phyloP scores from a whole-genome alignment of 1,140 invertebrate species.

The Zophobas morio region DNA sequence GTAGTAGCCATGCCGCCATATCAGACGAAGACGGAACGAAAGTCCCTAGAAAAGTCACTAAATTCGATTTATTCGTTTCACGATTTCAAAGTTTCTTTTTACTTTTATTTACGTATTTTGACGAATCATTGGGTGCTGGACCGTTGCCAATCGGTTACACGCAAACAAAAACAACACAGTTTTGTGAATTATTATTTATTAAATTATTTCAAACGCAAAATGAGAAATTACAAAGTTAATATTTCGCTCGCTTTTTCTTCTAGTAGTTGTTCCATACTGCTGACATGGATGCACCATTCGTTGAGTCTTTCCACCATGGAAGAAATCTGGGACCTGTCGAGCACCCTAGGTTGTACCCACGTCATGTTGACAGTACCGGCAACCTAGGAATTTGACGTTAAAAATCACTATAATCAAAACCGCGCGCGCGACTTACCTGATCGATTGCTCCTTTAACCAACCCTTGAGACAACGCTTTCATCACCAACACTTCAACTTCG shows the following conservation, averaged over 20 bases:
- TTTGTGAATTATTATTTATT: neutral
- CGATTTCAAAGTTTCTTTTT: neutral
- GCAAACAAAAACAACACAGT: neutral
- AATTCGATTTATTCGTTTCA: neutral
- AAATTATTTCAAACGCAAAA: too few species aligned
- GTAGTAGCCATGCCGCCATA: conserved; percentile 49
- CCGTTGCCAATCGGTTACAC: too few species aligned
- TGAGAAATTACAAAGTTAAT: conserved; percentile 75
- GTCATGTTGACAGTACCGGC: conserved; percentile 83
- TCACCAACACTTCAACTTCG: conserved; percentile 95
- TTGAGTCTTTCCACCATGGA: conserved; percentile 86
- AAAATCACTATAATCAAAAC: conserved; percentile 44
- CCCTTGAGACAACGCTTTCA: conserved; percentile 97
- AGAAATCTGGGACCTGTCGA: conserved; percentile 83
- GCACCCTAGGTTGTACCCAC: conserved; percentile 93
- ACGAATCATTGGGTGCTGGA: too few species aligned
- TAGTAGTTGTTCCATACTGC: conserved; percentile 84
- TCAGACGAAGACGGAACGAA: conserved; percentile 1
- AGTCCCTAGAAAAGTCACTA: neutral
- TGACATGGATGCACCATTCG: conserved; percentile 87
- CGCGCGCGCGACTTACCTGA: conserved; percentile 76
- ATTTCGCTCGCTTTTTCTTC: conserved; percentile 89
- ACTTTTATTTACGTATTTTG: neutral
- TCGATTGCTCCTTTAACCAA: conserved; percentile 96
- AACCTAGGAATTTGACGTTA: conserved; percentile 53